Conservation (phyloP, 2,113 vertebrate genomes). For the Bubo scandiacus region DNA sequence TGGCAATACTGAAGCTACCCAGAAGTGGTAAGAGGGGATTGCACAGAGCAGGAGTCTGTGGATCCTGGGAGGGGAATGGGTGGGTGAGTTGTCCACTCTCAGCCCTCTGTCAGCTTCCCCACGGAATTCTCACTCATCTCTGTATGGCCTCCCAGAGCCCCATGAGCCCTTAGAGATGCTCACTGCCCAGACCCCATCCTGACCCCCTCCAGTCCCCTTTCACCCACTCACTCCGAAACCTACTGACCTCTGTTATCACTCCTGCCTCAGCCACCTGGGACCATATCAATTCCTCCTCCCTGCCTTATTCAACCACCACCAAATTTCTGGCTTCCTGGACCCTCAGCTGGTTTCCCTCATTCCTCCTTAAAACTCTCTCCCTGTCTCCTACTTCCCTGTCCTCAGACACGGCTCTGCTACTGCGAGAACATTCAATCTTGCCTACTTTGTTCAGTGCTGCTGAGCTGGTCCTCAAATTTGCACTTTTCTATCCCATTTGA, state of each 20-base stretch:
- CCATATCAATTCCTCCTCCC: accelerated
- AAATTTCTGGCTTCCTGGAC: neutral
- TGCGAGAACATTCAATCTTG: neutral
- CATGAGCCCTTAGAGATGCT: accelerated
- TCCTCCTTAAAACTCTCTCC: neutral
- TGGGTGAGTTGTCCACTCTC: neutral
- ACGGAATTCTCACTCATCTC: neutral
- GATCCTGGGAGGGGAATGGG: neutral
- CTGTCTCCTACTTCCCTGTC: neutral
- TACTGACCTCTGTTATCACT: neutral
- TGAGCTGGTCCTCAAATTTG: neutral
- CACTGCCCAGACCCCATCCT: neutral
- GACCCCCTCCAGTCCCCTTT: neutral
- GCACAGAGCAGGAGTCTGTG: neutral
- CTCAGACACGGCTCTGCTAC: neutral
- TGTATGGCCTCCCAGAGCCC: neutral
- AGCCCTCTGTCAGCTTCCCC: neutral
- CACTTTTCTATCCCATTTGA: neutral
- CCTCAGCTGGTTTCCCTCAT: neutral
- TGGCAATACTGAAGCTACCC: neutral
- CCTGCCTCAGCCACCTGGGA: neutral
- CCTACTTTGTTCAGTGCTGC: neutral
- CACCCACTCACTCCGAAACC: neutral
- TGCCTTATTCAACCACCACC: neutral
- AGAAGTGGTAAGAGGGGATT: neutral